Base-by-base conservation (phyloP, 2,888 invertebrate species). In the Poecilus cupreus region DNA sequence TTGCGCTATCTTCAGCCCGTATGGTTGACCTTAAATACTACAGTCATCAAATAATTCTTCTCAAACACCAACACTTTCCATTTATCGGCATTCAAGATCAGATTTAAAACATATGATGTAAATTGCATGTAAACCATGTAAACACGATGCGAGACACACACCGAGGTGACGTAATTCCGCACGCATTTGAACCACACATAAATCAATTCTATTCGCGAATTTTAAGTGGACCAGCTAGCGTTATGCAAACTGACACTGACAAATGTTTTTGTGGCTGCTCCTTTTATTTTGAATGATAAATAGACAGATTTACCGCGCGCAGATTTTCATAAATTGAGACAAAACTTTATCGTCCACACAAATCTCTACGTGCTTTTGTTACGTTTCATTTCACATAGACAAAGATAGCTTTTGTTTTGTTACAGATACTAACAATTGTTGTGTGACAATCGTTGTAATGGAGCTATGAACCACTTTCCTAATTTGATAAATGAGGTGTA, bases 181-280 rank as follows among this genome's bases (percentile, higher is more conserved):
- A 46, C 46, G 13, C 2, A 46, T 46, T 46, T 46, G 46, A 13
- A 46, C 11, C 13, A 13, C 8, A 13, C 60, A 60, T 60, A 60
- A 60, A 60, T 60, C 60, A 60, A 60, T 22, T 24, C n/a, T 60
- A 54, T 54, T 57, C 24, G 60, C 60, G 60, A 60, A 60, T 60
- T 60, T 13, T 22, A 60, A 60, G 60, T 60, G 60, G 60, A 32
- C 60, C 60, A 60, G 13, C 13, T 13, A 60, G 13, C 13, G 6
- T 60, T 32, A 60, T 24, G n/a, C 60, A 60, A 46, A 60, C 54
- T 60, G 60, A 60, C 60, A 60, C 5, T 24, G 60, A 60, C 60
- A 60, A 60, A 60, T 60, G 60, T 26, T 32, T 32, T 32, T 32
- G 4, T 6, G 5, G 32, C 10, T 24, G 32, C 11, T 60, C 32